These are phyloP conservation scores for Syncerus caffer DNA, from an alignment of 2,797 vertebrate species.

Conservation along the genomic window DNA sequence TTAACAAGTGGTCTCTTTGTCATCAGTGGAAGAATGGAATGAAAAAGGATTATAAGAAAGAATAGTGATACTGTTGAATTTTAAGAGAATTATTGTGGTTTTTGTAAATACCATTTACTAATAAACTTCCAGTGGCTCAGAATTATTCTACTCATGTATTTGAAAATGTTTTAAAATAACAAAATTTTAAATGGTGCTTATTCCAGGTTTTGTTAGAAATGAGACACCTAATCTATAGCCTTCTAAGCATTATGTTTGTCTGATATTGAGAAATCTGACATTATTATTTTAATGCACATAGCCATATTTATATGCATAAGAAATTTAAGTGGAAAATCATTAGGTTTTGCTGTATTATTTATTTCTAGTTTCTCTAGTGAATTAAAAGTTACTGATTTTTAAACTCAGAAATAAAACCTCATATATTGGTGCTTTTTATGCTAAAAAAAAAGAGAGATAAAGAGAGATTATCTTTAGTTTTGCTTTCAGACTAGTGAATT, in stretches of 20 bases:
- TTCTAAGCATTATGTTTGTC: constrained; percentile 19
- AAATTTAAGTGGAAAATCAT: constrained; percentile 44
- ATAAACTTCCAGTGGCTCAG: not conserved
- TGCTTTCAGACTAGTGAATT: constrained; percentile 15
- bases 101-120: not conserved
- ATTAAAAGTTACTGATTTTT: constrained; percentile 38
- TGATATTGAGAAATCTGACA: constrained; percentile 32
- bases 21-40: not conserved
- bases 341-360: constrained; percentile 32
- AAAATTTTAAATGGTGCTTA: constrained; percentile 26
- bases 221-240: constrained; percentile 2
- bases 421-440: not conserved
- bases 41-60: not conserved
- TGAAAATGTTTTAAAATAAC: constrained; percentile 31
- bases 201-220: constrained; percentile 25
- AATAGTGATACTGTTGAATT: not conserved
- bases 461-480: not conserved
- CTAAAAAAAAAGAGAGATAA: not conserved
- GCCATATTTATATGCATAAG: constrained; percentile 28
- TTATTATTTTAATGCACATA: constrained; percentile 7
- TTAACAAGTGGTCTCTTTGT: not conserved
- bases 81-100: constrained; percentile 11
- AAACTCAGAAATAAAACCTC: constrained; percentile 41
- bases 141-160: not conserved
- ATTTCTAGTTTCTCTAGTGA: constrained; percentile 45